These are phyloP conservation scores for Alviniconcha marisindica DNA, from an alignment of 1,140 invertebrate species.

Conservation along the genomic window DNA sequence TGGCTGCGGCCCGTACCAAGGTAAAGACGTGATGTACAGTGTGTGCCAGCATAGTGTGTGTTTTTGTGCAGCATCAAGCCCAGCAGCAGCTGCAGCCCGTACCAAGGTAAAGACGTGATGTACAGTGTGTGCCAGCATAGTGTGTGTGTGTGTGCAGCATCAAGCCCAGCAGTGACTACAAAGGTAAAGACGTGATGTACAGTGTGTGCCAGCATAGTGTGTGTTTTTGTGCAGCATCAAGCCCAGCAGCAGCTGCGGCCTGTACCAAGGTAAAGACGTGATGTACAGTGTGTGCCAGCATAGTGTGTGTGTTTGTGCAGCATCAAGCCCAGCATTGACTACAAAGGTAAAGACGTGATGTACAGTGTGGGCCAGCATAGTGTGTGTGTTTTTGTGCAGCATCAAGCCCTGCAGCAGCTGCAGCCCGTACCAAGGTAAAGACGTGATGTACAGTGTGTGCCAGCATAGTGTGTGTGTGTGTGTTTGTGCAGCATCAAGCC, in stretches of 20 bases:
- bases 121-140: slow-evolving; percentile 64
- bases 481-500: background rate
- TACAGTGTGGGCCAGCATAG: no score
- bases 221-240: slow-evolving; percentile 49
- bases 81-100: slow-evolving; percentile 65
- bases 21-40: slow-evolving; percentile 56
- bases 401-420: no score
- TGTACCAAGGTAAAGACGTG: slow-evolving; percentile 53
- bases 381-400: no score
- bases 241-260: slow-evolving; percentile 64
- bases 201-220: slow-evolving; percentile 39
- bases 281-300: slow-evolving; percentile 52
- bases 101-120: slow-evolving; percentile 49
- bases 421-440: no score
- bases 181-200: slow-evolving; percentile 54
- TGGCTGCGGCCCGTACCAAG: slow-evolving; percentile 64
- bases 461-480: background rate
- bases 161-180: slow-evolving; percentile 59
- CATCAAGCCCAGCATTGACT: no score
- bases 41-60: slow-evolving; percentile 46
- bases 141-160: slow-evolving; percentile 49
- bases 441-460: background rate
- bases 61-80: slow-evolving; percentile 59
- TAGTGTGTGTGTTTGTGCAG: no score
- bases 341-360: no score